These are phyloP conservation scores for Cossypha heuglini DNA, from an alignment of 2,797 vertebrate species.

Conservation along the genomic window DNA sequence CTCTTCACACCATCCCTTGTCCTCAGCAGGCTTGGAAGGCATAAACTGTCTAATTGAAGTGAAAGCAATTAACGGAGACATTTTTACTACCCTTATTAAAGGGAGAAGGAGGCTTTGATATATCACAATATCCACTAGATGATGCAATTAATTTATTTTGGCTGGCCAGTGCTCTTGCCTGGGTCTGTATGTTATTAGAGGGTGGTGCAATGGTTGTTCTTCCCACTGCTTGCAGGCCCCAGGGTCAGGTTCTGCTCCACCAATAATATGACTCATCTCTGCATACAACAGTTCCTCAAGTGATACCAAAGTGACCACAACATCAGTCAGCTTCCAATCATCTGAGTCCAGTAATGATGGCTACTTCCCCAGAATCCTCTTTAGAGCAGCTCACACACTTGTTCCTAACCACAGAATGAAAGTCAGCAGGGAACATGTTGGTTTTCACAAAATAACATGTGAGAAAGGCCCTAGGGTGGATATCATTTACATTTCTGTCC, in stretches of 20 bases:
- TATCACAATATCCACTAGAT: conserved; percentile 65
- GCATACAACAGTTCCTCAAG: conserved; percentile 57
- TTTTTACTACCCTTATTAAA: conserved; percentile 59
- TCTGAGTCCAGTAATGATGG: conserved; percentile 30
- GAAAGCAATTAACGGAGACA: conserved; percentile 38
- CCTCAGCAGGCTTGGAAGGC: neutral
- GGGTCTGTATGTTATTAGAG: conserved; percentile 68
- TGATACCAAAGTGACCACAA: conserved; percentile 58
- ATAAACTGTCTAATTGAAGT: neutral
- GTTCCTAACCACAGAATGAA: conserved; percentile 24
- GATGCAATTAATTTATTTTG: conserved; percentile 76
- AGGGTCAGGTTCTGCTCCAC: conserved; percentile 56
- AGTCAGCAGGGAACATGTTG: conserved; percentile 5
- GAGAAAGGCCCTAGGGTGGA: neutral
- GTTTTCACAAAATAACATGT: conserved; percentile 10
- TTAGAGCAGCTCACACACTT: conserved; percentile 32
- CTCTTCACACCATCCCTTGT: neutral
- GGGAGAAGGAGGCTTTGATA: conserved; percentile 62
- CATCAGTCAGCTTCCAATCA: conserved; percentile 49
- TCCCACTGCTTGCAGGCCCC: conserved; percentile 38
- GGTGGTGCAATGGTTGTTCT: conserved; percentile 61
- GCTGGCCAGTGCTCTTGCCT: conserved; percentile 21
- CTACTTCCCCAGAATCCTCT: conserved; percentile 36
- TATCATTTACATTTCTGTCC: neutral
- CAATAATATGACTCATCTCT: conserved; percentile 65